Evolutionary conservation across 2,797 vertebrate species (phyloP), one percentile per base, ranked within the genome.

Genomic region (Odontamblyopus lacepedii): DNA sequence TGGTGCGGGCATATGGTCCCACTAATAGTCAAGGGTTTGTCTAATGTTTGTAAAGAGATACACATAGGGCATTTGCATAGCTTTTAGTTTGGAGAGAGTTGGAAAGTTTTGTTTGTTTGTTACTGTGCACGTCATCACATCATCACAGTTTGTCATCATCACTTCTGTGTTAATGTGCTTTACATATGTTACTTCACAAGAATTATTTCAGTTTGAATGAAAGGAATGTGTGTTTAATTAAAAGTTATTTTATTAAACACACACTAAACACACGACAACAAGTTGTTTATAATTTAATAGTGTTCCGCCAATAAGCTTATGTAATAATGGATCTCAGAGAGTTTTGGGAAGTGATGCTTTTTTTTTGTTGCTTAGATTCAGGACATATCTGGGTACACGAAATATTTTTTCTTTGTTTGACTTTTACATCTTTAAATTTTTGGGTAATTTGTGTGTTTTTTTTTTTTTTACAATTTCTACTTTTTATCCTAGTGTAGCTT

Each of bases 1-100:
- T 85, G 87, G 85, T 77, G 82, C 67, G 87, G 90, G 85, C 89
- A 90, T 90, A 88, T 90, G 90, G 89, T 78, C 53, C 73, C 63
- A 81, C 78, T 77, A 80, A 79, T 72, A 78, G 74, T 73, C 67
- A 72, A 64, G 70, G 53, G 41, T 72, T 73, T 70, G 77, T 73
- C 32, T 82, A 74, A 87, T 77, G 71, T 76, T 72, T 79, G 79
- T 76, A 82, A 86, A 77, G 67, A 84, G 80, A 83, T 73, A 81
- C 73, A 67, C 50, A 26, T 71, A 84, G 35, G 55, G 71, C 63
- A 67, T 50, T 11, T 35, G 55, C 60, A 84, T 26, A 41, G 44
- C 15, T 65, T 65, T 65, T 26, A 1, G 44, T 65, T 64, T 64
- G 30, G 4, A 63, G 27, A 50, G 15, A 62, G 3, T 2, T 15